phyloP scores from a whole-genome alignment of 2,888 invertebrate genomes.

The Drosophila multiciliata region DNA sequence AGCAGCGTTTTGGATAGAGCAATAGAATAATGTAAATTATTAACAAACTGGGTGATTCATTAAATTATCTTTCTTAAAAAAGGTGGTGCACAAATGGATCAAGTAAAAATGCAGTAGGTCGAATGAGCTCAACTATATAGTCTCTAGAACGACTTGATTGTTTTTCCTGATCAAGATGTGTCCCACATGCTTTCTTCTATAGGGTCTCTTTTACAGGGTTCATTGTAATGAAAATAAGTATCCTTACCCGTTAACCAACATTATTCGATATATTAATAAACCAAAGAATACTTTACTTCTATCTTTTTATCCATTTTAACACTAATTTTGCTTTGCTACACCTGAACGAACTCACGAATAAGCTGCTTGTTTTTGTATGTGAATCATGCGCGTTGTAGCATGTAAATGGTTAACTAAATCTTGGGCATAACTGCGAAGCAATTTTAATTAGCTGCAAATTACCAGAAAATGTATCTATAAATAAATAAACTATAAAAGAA shows the following conservation, averaged over 20 bases:
- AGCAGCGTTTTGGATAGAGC: not conserved
- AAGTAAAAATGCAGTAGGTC: not conserved
- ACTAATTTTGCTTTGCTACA: not conserved
- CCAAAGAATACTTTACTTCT: not conserved
- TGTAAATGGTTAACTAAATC: slow-evolving; percentile 69
- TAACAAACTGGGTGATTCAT: not conserved
- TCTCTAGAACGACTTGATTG: not conserved
- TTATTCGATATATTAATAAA: not conserved
- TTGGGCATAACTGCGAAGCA: slow-evolving; percentile 24
- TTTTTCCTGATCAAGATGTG: not conserved
- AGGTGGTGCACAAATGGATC: not conserved
- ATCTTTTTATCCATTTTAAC: not conserved
- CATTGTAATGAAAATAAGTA: not conserved
- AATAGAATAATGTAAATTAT: not conserved
- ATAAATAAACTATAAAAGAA: slow-evolving; percentile 20
- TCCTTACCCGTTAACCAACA: not conserved
- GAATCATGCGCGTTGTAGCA: slow-evolving; percentile 60
- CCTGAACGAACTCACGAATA: slow-evolving; percentile 12
- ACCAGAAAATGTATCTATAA: slow-evolving; percentile 26
- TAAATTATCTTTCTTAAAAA: no score
- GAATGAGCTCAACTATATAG: not conserved
- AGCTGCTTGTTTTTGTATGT: not conserved
- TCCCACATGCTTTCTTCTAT: not conserved
- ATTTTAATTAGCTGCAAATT: slow-evolving; percentile 55
- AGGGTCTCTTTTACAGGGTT: not conserved